Conservation (phyloP, 2,888 invertebrate genomes). For the Drosophila anomalata region DNA sequence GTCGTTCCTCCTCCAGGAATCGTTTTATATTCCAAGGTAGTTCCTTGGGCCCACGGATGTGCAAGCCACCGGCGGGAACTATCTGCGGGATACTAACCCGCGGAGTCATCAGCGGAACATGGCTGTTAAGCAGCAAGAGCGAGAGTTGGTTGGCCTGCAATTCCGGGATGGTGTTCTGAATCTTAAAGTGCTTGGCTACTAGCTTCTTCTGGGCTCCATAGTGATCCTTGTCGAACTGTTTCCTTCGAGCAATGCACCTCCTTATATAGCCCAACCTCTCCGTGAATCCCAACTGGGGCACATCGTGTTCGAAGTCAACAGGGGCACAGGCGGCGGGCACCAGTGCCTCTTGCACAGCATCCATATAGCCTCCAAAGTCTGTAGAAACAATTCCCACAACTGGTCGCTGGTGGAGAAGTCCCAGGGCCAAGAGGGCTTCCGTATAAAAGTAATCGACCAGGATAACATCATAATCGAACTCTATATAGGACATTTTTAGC, state of each 20-base stretch:
- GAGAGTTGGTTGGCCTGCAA: constrained; percentile 84
- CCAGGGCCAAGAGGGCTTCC: constrained; percentile 83
- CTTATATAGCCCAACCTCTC: constrained; percentile 85
- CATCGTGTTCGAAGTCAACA: constrained; percentile 81
- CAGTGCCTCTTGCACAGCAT: constrained; percentile 84
- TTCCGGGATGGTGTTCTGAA: constrained; percentile 72
- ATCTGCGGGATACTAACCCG: constrained; percentile 84
- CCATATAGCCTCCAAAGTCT: constrained; percentile 84
- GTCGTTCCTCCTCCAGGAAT: constrained; percentile 83
- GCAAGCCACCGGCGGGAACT: constrained; percentile 86
- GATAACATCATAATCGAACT: constrained; percentile 84
- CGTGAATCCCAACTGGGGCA: constrained; percentile 83
- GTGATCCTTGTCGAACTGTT: constrained; percentile 75
- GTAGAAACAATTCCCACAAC: constrained; percentile 82
- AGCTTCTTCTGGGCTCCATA: constrained; percentile 80
- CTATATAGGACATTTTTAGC: constrained; percentile 72
- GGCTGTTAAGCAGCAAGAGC: constrained; percentile 84
- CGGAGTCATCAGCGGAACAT: constrained; percentile 84
- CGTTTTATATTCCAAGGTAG: constrained; percentile 83
- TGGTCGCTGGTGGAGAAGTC: constrained; percentile 82
- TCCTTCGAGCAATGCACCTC: constrained; percentile 75
- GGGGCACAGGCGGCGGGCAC: constrained; percentile 85
- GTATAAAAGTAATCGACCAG: constrained; percentile 84
- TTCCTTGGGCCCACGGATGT: constrained; percentile 83
- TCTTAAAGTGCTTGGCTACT: constrained; percentile 80